phyloP scores from a whole-genome alignment of 2,797 vertebrate species.

The Galagoides demidoff region DNA sequence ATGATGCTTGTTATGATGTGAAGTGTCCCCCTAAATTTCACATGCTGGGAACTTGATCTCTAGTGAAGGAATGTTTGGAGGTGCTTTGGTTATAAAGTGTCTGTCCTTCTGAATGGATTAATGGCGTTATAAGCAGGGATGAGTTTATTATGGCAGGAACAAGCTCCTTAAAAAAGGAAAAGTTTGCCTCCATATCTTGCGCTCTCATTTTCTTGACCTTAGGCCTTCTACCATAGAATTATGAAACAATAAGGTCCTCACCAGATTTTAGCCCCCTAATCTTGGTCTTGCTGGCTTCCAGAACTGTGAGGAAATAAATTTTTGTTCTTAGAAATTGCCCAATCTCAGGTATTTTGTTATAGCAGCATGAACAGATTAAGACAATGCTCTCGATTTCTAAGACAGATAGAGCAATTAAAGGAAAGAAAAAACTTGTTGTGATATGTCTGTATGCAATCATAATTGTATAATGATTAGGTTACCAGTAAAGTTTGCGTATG shows the following conservation, averaged over 20 bases:
- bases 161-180: background rate
- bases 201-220: background rate
- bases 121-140: background rate
- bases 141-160: background rate
- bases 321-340: background rate
- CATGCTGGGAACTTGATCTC: background rate
- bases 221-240: background rate
- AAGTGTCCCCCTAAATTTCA: background rate
- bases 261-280: background rate
- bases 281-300: background rate
- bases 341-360: background rate
- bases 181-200: background rate
- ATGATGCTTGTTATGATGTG: background rate
- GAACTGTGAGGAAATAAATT: background rate
- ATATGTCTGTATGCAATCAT: slow-evolving; percentile 17
- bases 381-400: background rate
- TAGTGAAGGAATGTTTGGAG: background rate
- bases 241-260: background rate
- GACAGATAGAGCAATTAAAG: background rate
- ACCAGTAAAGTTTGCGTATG: background rate
- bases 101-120: background rate
- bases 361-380: background rate
- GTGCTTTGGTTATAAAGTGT: background rate
- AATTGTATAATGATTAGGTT: slow-evolving; percentile 35
- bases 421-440: background rate